Evolutionary conservation across 2,888 invertebrate species (phyloP).

Genomic region (Euzophera pinguis): DNA sequence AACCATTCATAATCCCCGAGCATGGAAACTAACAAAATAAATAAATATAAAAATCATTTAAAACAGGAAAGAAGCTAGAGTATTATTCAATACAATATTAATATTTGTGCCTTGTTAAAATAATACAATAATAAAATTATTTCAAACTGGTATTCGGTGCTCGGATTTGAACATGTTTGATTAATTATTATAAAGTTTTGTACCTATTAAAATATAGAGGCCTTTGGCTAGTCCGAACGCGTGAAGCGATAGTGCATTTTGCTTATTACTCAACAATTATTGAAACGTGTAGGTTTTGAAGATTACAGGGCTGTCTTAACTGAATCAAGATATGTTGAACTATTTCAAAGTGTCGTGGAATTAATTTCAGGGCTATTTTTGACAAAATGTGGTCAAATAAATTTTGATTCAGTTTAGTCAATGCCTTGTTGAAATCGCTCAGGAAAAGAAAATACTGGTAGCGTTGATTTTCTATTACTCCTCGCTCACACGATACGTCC

Average conservation of each 20-base stretch:
- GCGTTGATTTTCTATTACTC: too few species aligned
- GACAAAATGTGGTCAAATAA: too few species aligned
- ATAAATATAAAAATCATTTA: background rate
- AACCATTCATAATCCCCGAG: constrained; percentile 37
- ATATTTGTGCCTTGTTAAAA: background rate
- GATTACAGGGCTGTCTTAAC: background rate
- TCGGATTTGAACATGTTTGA: constrained; percentile 37
- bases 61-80: too few species aligned
- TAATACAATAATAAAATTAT: constrained; percentile 14
- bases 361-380: too few species aligned
- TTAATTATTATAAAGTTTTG: constrained; percentile 29
- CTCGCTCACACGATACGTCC: too few species aligned
- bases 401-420: too few species aligned
- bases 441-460: too few species aligned
- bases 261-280: constrained; percentile 15
- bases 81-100: too few species aligned
- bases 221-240: constrained; percentile 67
- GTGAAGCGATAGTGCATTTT: constrained; percentile 26
- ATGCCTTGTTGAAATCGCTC: too few species aligned
- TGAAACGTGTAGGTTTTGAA: too few species aligned
- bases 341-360: too few species aligned
- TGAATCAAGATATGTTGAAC: background rate
- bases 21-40: constrained; percentile 50
- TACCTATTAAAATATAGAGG: constrained; percentile 43
- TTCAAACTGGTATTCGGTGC: constrained; percentile 42